phyloP scores from a whole-genome alignment of 2,113 vertebrate genomes.

The Odontophorus gujanensis region DNA sequence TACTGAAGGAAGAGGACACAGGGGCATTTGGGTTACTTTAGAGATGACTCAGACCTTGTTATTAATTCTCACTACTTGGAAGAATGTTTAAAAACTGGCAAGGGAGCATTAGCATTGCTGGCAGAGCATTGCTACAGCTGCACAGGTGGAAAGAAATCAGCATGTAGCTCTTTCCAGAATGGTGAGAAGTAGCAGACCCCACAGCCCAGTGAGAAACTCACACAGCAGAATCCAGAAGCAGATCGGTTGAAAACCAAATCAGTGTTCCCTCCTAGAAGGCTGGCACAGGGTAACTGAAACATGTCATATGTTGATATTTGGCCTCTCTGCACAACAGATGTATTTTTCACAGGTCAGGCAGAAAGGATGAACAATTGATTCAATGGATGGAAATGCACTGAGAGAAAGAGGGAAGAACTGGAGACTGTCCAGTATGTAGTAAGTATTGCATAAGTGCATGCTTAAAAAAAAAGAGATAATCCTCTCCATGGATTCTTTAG shows the following conservation, averaged over 20 bases:
- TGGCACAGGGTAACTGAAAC: conserved; percentile 7
- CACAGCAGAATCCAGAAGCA: not conserved
- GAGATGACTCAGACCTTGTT: conserved; percentile 56
- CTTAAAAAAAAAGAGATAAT: conserved; percentile 52
- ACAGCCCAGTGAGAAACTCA: not conserved
- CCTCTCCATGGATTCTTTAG: conserved; percentile 52
- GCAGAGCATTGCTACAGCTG: conserved; percentile 23
- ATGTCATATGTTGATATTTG: not conserved
- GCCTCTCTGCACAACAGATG: conserved; percentile 52
- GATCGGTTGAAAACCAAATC: not conserved
- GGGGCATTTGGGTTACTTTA: conserved; percentile 41
- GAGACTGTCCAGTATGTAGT: conserved; percentile 34
- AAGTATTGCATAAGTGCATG: conserved; percentile 1
- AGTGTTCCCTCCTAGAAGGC: not conserved
- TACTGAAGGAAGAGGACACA: conserved; percentile 34
- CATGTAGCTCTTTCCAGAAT: not conserved
- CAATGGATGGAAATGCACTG: conserved; percentile 28
- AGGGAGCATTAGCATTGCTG: conserved; percentile 30
- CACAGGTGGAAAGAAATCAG: conserved; percentile 23
- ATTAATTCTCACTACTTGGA: conserved; percentile 64
- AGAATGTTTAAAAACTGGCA: conserved; percentile 58
- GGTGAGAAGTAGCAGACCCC: not conserved
- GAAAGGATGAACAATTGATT: conserved; percentile 48
- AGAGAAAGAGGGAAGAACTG: conserved; percentile 39
- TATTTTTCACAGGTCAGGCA: conserved; percentile 56